Conservation (phyloP, 2,888 invertebrate genomes). For the Eupithecia dodoneata region DNA sequence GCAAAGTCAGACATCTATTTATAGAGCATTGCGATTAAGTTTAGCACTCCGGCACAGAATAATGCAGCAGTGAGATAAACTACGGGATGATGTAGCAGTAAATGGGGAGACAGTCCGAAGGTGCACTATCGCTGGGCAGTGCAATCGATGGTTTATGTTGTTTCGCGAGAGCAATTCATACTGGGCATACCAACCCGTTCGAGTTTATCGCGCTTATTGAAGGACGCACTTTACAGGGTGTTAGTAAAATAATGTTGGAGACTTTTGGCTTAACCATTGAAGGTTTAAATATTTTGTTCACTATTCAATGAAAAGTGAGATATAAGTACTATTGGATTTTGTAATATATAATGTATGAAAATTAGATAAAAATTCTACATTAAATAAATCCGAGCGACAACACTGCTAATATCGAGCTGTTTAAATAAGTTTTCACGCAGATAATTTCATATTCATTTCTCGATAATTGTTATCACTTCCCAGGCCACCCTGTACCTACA, state of each 20-base stretch:
- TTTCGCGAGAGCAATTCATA: constrained; percentile 33
- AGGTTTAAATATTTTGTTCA: background rate
- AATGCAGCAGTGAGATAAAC: constrained; percentile 24
- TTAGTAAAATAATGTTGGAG: background rate
- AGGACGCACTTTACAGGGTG: constrained; percentile 11
- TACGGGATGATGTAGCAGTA: constrained; percentile 44
- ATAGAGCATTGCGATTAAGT: constrained; percentile 72
- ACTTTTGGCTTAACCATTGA: background rate
- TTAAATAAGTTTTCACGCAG: background rate
- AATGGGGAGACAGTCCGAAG: constrained; percentile 54
- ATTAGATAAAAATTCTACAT: background rate
- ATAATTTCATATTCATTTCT: background rate
- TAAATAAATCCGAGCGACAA: background rate
- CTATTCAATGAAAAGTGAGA: background rate
- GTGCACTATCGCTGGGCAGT: constrained; percentile 50
- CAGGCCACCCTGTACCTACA: constrained; percentile 1
- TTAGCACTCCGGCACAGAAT: constrained; percentile 50
- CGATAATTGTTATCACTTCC: background rate
- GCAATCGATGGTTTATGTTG: constrained; percentile 59
- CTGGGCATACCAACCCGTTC: constrained; percentile 19
- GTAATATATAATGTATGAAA: background rate
- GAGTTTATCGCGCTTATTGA: constrained; percentile 22
- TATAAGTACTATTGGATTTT: background rate
- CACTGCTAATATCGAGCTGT: background rate
- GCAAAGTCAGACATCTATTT: constrained; percentile 78